Conservation (phyloP, 2,797 vertebrate genomes). For the Gouania willdenowi region DNA sequence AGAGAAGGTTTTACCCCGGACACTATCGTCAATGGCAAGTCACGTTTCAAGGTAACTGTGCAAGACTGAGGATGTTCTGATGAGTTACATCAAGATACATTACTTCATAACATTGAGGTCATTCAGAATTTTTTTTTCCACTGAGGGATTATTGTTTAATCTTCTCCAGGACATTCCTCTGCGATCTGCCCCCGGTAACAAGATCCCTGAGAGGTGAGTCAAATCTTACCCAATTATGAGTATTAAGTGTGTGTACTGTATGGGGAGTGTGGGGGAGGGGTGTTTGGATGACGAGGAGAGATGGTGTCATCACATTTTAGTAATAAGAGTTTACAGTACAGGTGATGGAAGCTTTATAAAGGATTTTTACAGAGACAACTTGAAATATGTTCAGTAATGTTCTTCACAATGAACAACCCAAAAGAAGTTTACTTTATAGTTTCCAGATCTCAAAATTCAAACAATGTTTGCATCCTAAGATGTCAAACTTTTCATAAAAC, state of each 20-base stretch:
- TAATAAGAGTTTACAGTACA: too few relatives aligned
- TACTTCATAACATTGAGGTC: neutral
- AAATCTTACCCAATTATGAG: neutral
- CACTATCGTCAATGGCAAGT: slow-evolving; percentile 74
- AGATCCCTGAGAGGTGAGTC: slow-evolving; percentile 83
- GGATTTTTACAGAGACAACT: too few relatives aligned
- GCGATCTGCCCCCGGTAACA: slow-evolving; percentile 66
- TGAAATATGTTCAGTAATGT: too few relatives aligned
- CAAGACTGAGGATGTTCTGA: neutral
- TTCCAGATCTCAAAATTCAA: too few relatives aligned
- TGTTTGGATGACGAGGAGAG: too few relatives aligned
- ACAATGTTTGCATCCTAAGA: too few relatives aligned
- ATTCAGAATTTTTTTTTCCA: neutral
- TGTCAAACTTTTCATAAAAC: too few relatives aligned
- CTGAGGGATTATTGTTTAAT: neutral
- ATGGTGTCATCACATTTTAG: too few relatives aligned
- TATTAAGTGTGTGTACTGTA: neutral
- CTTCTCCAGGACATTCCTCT: slow-evolving; percentile 84
- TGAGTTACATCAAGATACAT: neutral
- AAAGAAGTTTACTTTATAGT: too few relatives aligned
- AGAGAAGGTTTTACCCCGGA: slow-evolving; percentile 83
- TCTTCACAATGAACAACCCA: too few relatives aligned
- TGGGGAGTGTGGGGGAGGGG: neutral
- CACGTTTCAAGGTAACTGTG: slow-evolving; percentile 79
- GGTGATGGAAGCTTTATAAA: too few relatives aligned